These are phyloP conservation scores for Darevskia nairensis DNA, from an alignment of 2,797 vertebrate genomes.

Conservation along the genomic window DNA sequence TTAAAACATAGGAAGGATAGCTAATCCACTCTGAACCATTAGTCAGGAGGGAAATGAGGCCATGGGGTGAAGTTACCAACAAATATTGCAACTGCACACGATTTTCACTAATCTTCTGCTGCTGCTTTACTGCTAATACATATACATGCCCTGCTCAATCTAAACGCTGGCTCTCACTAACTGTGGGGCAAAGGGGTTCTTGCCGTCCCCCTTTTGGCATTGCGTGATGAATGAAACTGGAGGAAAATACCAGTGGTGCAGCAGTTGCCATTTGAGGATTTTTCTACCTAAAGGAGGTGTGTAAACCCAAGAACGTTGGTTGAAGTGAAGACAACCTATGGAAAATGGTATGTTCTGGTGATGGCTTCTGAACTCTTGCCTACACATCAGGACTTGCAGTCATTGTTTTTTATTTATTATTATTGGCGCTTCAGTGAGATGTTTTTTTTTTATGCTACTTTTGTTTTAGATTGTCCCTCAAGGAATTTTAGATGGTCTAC, in stretches of 20 bases:
- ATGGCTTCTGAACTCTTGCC: not conserved
- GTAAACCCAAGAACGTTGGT: not conserved
- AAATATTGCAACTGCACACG: not conserved
- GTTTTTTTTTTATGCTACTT: slow-evolving; percentile 13
- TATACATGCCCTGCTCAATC: too few species aligned
- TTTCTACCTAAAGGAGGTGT: not conserved
- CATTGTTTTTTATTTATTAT: too few species aligned
- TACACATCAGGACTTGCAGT: not conserved
- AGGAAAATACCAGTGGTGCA: too few species aligned
- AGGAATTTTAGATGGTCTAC: slow-evolving; percentile 82
- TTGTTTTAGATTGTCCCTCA: slow-evolving; percentile 85
- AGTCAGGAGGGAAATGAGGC: too few species aligned
- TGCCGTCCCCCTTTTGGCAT: too few species aligned
- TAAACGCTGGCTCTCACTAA: not conserved
- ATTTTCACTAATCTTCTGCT: not conserved
- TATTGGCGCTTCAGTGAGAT: not conserved
- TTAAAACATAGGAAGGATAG: not conserved
- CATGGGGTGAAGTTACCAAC: not conserved
- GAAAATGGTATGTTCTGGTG: not conserved
- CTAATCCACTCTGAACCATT: not conserved
- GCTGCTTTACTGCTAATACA: not conserved
- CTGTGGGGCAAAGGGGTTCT: not conserved
- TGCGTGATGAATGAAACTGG: too few species aligned
- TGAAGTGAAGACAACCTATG: not conserved
- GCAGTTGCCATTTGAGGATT: not conserved